phyloP scores from a whole-genome alignment of 2,888 invertebrate species.

The Drosophila glabriapex region DNA sequence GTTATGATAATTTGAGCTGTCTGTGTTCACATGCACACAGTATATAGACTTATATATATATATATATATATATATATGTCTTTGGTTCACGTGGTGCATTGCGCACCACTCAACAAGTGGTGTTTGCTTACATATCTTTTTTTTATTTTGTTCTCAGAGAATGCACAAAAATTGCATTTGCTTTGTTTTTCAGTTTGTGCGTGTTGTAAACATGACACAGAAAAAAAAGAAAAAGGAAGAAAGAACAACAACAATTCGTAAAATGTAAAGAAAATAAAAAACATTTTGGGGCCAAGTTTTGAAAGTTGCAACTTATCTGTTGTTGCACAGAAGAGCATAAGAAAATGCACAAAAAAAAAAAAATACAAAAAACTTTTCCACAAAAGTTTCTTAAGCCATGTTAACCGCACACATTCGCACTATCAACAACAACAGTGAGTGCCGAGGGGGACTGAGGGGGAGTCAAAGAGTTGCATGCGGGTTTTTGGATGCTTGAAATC shows the following conservation, averaged over 20 bases:
- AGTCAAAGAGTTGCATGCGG: slow-evolving; percentile 9
- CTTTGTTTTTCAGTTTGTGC: slow-evolving; percentile 24
- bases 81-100: slow-evolving; percentile 14
- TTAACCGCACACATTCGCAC: slow-evolving; percentile 80
- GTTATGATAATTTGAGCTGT: slow-evolving; percentile 52
- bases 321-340: slow-evolving; percentile 52
- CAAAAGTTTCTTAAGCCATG: slow-evolving; percentile 82
- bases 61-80: neutral
- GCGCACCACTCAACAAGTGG: slow-evolving; percentile 64
- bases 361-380: slow-evolving; percentile 33
- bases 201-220: slow-evolving; percentile 62
- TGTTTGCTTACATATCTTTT: slow-evolving; percentile 23
- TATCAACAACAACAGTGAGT: slow-evolving; percentile 42
- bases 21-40: slow-evolving; percentile 11
- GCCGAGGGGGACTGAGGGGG: neutral
- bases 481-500: slow-evolving; percentile 6
- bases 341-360: neutral
- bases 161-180: slow-evolving; percentile 62
- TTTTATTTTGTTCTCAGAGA: slow-evolving; percentile 27
- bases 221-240: slow-evolving; percentile 1
- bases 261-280: slow-evolving; percentile 71
- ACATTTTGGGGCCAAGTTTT: slow-evolving; percentile 74
- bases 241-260: slow-evolving; percentile 45
- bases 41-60: neutral
- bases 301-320: slow-evolving; percentile 82